These are phyloP conservation scores for Silurus meridionalis DNA, from an alignment of 2,113 vertebrate genomes.

Conservation along the genomic window DNA sequence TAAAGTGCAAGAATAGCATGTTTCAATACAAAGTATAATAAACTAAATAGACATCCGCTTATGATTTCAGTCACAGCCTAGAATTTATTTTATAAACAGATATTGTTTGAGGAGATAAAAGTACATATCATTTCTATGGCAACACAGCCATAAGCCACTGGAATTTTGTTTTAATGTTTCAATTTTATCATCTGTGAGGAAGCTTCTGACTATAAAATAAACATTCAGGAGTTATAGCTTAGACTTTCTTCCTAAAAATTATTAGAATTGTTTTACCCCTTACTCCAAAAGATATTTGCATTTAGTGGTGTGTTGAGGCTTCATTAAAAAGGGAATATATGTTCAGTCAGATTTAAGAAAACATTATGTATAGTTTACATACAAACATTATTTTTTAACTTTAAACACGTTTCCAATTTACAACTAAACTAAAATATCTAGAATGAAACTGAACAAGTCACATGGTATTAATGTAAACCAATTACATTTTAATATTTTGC, in stretches of 20 bases:
- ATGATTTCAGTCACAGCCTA: slow-evolving; percentile 6
- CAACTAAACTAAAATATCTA: neutral
- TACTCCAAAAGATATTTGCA: neutral
- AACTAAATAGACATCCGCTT: slow-evolving; percentile 17
- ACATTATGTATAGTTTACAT: neutral
- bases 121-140: slow-evolving; percentile 38
- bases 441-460: neutral
- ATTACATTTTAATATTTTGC: neutral
- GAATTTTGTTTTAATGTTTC: slow-evolving; percentile 52
- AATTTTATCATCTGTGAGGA: slow-evolving; percentile 64
- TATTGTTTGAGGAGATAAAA: slow-evolving; percentile 59
- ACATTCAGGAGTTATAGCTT: slow-evolving; percentile 65
- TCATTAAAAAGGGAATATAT: neutral
- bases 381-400: neutral
- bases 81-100: slow-evolving; percentile 26
- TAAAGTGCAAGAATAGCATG: neutral
- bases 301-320: neutral
- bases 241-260: slow-evolving; percentile 65
- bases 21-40: neutral
- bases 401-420: neutral
- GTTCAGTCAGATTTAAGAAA: neutral
- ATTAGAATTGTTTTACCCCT: slow-evolving; percentile 39
- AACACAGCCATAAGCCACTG: slow-evolving; percentile 58
- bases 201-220: slow-evolving; percentile 66
- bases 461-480: neutral